Evolutionary conservation across 2,888 invertebrate genomes (phyloP).

Genomic region (Dicranocentrus wangi): DNA sequence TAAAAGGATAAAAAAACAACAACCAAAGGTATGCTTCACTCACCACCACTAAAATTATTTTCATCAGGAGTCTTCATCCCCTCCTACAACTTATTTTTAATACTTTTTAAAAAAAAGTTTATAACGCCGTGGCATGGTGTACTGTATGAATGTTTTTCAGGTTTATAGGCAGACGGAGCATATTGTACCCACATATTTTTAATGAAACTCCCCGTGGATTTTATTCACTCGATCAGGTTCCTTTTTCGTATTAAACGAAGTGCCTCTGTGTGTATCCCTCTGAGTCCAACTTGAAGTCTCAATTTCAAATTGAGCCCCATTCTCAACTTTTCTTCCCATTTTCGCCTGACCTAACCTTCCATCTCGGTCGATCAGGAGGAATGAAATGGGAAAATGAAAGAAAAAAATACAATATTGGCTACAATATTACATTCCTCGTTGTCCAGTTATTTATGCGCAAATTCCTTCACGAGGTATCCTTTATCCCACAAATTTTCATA

Average conservation of each 20-base stretch:
- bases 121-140: background rate
- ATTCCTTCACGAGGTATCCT: background rate
- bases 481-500: background rate
- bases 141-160: too few relatives aligned
- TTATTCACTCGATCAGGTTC: slow-evolving; percentile 4
- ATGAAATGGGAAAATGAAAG: slow-evolving; percentile 11
- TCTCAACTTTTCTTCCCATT: background rate
- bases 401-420: background rate
- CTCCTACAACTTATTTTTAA: slow-evolving; percentile 6
- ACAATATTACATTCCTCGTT: slow-evolving; percentile 19
- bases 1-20: too few relatives aligned
- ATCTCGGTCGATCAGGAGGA: slow-evolving; percentile 4
- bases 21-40: too few relatives aligned
- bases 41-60: background rate
- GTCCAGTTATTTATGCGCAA: slow-evolving; percentile 19
- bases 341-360: too few relatives aligned
- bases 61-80: background rate
- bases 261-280: background rate
- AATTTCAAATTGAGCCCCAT: slow-evolving; percentile 17
- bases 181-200: background rate
- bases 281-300: slow-evolving; percentile 26
- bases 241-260: background rate
- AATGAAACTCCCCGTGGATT: slow-evolving; percentile 33
- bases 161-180: too few relatives aligned
- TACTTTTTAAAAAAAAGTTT: background rate